Percentiles rank a stretch among this genome's conserved stretches.
These are phyloP conservation scores for Rhopalosiphum nymphaeae DNA, from an alignment of 2,888 invertebrate genomes.

Conservation along the genomic window DNA sequence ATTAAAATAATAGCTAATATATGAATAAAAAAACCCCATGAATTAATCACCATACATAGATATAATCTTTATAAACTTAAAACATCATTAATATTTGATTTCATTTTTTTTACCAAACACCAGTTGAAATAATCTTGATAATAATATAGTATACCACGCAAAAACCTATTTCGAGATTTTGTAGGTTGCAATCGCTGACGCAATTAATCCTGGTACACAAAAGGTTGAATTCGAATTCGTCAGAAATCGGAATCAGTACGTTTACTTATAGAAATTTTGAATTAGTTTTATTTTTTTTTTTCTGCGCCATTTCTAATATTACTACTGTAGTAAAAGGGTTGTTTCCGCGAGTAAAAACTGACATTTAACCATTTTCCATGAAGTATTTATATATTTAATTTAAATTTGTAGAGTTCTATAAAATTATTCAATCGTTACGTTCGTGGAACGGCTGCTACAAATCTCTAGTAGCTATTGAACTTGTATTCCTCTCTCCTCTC, in stretches of 20 bases:
- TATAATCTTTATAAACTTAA: background rate
- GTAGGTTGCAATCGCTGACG: background rate
- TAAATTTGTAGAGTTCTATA: background rate
- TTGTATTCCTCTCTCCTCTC: background rate
- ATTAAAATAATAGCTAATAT: background rate
- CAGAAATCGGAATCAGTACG: background rate
- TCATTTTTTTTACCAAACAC: background rate
- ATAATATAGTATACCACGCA: background rate
- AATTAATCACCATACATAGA: background rate
- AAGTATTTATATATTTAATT: background rate
- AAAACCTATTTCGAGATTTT: background rate
- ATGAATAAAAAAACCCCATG: background rate
- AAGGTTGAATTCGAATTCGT: background rate
- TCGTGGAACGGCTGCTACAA: background rate
- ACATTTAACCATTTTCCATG: background rate
- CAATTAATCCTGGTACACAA: background rate
- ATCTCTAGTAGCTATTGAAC: background rate
- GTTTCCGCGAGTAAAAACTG: background rate
- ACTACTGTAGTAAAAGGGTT: background rate
- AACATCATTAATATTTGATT: background rate
- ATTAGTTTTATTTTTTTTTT: background rate
- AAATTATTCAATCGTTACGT: background rate
- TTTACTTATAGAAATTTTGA: background rate
- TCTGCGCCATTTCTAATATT: background rate
- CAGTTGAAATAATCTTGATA: background rate